Evolutionary conservation across 2,888 invertebrate species (phyloP).

Genomic region (Tetanocera ferruginea): DNA sequence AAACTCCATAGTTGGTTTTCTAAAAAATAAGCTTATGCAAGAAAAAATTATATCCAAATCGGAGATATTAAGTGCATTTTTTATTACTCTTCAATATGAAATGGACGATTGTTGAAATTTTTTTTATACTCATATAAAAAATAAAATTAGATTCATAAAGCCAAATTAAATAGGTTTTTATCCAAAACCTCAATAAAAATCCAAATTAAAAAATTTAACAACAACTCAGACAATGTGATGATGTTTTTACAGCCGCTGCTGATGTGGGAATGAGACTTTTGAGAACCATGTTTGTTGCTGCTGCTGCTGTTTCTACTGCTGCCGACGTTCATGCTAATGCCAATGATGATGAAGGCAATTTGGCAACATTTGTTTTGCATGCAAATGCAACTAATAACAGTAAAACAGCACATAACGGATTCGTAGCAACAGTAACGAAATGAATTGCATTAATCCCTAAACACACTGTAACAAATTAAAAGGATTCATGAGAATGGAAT

Average conservation of each 20-base stretch:
- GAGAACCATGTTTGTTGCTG: not conserved
- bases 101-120: no score
- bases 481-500: no score
- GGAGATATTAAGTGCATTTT: no score
- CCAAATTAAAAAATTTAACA: no score
- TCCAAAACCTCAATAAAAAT: no score
- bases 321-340: not conserved
- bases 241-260: not conserved
- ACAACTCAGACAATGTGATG: not conserved
- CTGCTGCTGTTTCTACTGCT: not conserved
- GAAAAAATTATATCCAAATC: no score
- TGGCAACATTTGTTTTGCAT: not conserved
- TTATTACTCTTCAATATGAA: no score
- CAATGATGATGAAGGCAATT: not conserved
- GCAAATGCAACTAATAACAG: constrained; percentile 11
- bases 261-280: not conserved
- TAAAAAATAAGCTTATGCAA: no score
- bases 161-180: no score
- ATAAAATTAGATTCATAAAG: no score
- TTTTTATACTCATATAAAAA: no score
- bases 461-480: not conserved
- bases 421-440: not conserved
- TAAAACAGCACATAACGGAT: not conserved
- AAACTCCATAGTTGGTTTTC: no score
- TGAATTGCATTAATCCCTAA: constrained; percentile 1